Evolutionary conservation across 2,888 invertebrate genomes (phyloP).

Genomic region (Spatulosminthurus flaviceps): DNA sequence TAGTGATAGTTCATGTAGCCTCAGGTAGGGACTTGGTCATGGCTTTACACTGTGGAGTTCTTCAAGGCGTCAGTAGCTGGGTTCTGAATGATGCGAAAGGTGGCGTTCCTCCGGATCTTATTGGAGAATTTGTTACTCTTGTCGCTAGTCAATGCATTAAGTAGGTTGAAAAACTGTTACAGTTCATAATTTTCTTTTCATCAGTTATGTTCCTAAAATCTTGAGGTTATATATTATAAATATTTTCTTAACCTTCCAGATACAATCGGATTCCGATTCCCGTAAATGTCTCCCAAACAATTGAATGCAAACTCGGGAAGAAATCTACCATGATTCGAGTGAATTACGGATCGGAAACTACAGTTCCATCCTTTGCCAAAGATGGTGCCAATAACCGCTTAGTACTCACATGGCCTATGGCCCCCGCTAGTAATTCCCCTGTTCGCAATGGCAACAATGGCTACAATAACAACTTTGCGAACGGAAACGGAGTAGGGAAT

Average conservation of each 20-base stretch:
- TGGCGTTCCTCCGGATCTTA: conserved; percentile 63
- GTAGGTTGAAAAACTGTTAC: conserved; percentile 51
- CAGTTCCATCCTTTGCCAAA: conserved; percentile 61
- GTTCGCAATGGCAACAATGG: conserved; percentile 6
- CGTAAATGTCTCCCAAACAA: conserved; percentile 76
- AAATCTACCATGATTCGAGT: conserved; percentile 74
- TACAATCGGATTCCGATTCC: conserved; percentile 75
- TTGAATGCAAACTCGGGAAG: conserved; percentile 85
- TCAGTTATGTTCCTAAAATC: too few species aligned
- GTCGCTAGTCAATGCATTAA: conserved; percentile 58
- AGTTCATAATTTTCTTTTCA: conserved; percentile 33
- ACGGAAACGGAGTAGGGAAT: conserved; percentile 27
- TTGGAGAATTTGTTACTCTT: conserved; percentile 62
- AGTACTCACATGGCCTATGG: conserved; percentile 60
- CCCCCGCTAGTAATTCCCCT: conserved; percentile 38
- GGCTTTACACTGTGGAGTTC: conserved; percentile 70
- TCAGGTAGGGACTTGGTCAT: conserved; percentile 90
- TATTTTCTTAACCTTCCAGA: too few species aligned
- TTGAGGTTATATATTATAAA: too few species aligned
- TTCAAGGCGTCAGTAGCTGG: conserved; percentile 63
- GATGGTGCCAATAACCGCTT: conserved; percentile 59
- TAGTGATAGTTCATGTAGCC: conserved; percentile 85
- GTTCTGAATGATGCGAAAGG: conserved; percentile 56
- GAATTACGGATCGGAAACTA: conserved; percentile 65
- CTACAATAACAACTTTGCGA: conserved; percentile 31